Conservation (phyloP, 2,888 invertebrate genomes). For the Watsonalla cultraria region DNA sequence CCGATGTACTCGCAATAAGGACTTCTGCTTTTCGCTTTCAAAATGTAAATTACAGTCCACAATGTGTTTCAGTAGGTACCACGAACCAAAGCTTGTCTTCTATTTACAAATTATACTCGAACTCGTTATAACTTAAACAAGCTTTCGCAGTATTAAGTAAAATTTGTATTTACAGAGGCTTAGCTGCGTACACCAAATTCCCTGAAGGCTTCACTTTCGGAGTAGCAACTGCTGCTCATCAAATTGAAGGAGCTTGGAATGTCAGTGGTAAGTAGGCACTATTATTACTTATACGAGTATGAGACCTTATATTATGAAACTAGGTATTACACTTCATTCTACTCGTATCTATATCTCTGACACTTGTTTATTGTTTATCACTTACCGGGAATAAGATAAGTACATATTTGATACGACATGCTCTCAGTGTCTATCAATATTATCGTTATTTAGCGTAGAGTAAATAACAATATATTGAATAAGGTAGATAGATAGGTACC, state of each 20-base stretch:
- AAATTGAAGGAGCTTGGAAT: slow-evolving; percentile 82
- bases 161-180: slow-evolving; percentile 31
- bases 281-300: no score
- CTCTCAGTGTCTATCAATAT: not conserved
- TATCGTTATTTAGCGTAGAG: not conserved
- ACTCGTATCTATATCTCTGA: not conserved
- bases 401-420: not conserved
- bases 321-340: not conserved
- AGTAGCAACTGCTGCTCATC: slow-evolving; percentile 78
- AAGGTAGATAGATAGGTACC: not conserved
- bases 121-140: no score
- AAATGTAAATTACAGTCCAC: no score
- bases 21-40: no score
- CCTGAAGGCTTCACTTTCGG: slow-evolving; percentile 71
- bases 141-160: no score
- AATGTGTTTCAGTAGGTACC: no score
- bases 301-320: no score
- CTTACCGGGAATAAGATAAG: not conserved
- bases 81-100: no score
- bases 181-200: slow-evolving; percentile 60
- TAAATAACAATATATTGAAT: not conserved
- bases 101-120: no score
- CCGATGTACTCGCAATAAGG: no score
- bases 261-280: slow-evolving; percentile 67
- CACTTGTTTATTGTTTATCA: not conserved